phyloP scores from a whole-genome alignment of 2,113 vertebrate genomes.

The Theropithecus gelada region DNA sequence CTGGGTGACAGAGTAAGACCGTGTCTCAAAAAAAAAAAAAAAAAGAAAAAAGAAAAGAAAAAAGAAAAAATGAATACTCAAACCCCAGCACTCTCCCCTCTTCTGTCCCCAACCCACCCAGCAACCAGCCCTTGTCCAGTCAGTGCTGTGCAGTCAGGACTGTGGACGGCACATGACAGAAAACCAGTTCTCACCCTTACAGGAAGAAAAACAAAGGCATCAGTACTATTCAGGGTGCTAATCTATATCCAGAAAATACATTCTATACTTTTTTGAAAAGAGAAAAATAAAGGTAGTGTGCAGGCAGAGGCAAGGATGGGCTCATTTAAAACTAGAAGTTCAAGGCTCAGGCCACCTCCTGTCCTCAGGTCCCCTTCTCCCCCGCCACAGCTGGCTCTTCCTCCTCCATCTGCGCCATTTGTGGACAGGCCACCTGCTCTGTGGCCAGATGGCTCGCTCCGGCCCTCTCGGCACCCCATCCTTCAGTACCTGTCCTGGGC shows the following conservation, averaged over 20 bases:
- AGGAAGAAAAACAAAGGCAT: neutral
- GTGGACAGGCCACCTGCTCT: neutral
- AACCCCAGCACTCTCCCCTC: neutral
- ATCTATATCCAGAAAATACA: too few species aligned
- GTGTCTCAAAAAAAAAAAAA: too few species aligned
- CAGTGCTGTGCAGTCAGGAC: neutral
- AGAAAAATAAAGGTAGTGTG: neutral
- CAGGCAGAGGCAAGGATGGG: neutral
- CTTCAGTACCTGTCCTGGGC: neutral
- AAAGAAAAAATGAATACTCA: too few species aligned
- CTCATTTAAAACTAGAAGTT: neutral
- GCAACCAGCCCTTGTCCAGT: neutral
- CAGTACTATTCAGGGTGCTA: neutral
- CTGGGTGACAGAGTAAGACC: too few species aligned
- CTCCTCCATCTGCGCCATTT: neutral
- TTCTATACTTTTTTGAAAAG: too few species aligned
- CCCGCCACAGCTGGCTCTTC: neutral
- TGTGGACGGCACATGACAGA: neutral
- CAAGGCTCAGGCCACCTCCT: neutral
- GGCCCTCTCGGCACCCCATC: neutral
- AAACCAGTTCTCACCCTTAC: neutral
- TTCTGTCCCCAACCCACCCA: neutral
- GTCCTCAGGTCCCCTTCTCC: neutral
- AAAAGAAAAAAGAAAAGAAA: too few species aligned
- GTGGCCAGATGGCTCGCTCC: neutral